phyloP scores from a whole-genome alignment of 2,797 vertebrate species.

The Spea hammondii region DNA sequence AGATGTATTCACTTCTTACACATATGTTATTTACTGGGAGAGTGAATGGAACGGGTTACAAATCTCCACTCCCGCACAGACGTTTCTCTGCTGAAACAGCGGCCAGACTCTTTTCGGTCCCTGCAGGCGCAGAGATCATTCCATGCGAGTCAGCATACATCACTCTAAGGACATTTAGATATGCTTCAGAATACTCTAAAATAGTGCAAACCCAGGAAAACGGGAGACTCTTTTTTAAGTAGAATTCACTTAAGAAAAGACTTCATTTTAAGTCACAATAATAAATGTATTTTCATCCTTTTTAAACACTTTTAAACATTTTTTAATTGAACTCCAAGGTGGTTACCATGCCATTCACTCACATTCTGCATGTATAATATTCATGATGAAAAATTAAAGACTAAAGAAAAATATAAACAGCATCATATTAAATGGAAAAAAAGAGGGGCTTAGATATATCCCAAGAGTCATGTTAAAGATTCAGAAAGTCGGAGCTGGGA shows the following conservation, averaged over 20 bases:
- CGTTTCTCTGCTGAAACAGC: too few relatives aligned
- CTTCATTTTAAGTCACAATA: conserved; percentile 22
- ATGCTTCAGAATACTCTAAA: conserved; percentile 18
- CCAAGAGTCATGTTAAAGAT: conserved; percentile 63
- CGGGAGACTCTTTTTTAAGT: conserved; percentile 29
- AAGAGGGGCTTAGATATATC: conserved; percentile 40
- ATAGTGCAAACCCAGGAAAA: conserved; percentile 24
- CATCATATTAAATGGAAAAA: conserved; percentile 53
- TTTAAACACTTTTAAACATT: conserved; percentile 9
- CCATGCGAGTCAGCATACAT: too few relatives aligned
- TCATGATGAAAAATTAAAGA: conserved; percentile 55
- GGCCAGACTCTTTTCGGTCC: too few relatives aligned
- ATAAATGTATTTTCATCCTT: background rate
- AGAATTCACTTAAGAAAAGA: conserved; percentile 27
- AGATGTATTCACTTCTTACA: too few relatives aligned
- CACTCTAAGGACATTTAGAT: too few relatives aligned
- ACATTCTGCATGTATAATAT: conserved; percentile 20
- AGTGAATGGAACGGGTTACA: too few relatives aligned
- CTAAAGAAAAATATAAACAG: conserved; percentile 56
- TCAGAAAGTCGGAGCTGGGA: conserved; percentile 57
- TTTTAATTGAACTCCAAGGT: conserved; percentile 18
- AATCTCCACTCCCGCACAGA: too few relatives aligned
- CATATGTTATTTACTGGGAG: too few relatives aligned
- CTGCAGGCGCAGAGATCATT: too few relatives aligned
- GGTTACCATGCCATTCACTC: conserved; percentile 17